Evolutionary conservation across 2,113 vertebrate species (phyloP).

Genomic region (Semnornis frantzii): DNA sequence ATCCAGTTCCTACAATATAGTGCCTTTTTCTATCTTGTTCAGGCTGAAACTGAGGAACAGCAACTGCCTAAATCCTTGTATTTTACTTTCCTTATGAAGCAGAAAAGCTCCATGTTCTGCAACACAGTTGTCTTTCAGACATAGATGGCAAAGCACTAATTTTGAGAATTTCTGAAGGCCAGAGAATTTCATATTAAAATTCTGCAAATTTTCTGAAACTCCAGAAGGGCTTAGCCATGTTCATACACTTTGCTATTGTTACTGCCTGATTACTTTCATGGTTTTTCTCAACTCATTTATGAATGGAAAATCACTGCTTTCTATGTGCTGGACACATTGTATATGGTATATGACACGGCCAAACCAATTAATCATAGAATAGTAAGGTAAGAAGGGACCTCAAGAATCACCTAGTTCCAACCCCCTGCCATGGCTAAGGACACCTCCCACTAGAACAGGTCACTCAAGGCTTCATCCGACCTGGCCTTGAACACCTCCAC

Average conservation of each 20-base stretch:
- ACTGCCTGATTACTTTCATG: background rate
- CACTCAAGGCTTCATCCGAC: no score
- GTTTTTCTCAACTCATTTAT: background rate
- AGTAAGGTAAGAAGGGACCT: no score
- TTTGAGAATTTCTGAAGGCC: background rate
- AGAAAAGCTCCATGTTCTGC: background rate
- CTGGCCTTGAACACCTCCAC: no score
- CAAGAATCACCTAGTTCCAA: no score
- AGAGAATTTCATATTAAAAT: background rate
- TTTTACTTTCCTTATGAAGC: constrained; percentile 32
- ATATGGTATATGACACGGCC: no score
- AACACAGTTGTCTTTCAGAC: constrained; percentile 1
- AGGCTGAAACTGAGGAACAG: background rate
- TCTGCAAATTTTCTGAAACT: background rate
- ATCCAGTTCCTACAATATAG: background rate
- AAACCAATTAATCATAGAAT: no score
- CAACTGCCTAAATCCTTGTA: background rate
- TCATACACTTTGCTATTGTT: background rate
- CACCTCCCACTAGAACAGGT: no score
- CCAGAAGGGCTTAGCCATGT: background rate
- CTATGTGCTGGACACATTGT: background rate
- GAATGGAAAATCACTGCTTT: background rate
- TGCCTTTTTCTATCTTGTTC: background rate
- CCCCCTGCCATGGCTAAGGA: no score
- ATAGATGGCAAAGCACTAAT: accelerated